Base-by-base conservation (phyloP, 2,888 invertebrate genomes). In the Dryobotodes eremita region DNA sequence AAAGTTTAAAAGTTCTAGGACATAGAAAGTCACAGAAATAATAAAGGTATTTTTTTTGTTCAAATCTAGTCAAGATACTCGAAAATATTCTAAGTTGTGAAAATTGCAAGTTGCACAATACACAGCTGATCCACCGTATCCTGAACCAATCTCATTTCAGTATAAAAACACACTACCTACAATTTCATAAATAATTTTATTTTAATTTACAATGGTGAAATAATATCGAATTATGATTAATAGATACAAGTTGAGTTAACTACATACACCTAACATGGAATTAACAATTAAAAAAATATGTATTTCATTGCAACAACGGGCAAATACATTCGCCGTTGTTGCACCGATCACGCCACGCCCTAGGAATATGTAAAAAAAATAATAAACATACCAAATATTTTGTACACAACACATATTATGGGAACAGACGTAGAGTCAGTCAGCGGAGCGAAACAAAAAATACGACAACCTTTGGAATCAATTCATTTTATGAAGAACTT, bases 151-250 rank as follows among this genome's bases (percentile, higher is more conserved):
- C 90, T 90, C 90, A 88, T 88, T 90, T 90, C 91, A 91, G 89
- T 94, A 94, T 91, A 93, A 95, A 88, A 94, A 94, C 92, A 89
- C 88, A 91, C 91, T 92, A 93, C 89, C 91, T 94, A 93, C 88
- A 93, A 93, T 92, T 94, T 94, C 91, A 95, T 94, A 95, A 94
- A 95, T 95, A 95, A 92, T 91, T 92, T 88, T 92, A 92, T 93
- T n/a, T 92, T 86, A 94, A 93, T 95, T 94, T 95, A 95, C 95
- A 95, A 92, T 93, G 90, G 59, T 86, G 88, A 93, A 91, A 90
- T 90, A 92, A 92, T 91, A 93, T 93, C 92, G 89, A 91, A 92
- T 91, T 92, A 90, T 88, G 89, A 91, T 93, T 93, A 95, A 86
- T 93, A 94, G 94, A 94, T 91, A 92, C 92, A 91, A 92, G 90